Conservation (phyloP, 2,888 invertebrate species). For the Dynastes grantii region DNA sequence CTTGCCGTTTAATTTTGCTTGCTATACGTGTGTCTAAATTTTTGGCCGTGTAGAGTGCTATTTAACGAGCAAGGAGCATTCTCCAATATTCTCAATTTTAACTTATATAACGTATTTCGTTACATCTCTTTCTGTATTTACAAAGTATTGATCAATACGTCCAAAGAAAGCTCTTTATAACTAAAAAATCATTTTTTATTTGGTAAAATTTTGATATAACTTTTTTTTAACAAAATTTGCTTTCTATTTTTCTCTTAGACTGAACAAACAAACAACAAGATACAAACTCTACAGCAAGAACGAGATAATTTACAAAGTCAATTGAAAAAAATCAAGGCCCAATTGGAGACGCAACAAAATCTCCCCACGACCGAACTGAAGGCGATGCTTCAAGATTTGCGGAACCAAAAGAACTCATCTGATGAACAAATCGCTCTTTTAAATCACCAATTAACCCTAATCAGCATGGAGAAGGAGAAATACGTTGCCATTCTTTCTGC, state of each 20-base stretch:
- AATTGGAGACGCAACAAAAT: conserved; percentile 58
- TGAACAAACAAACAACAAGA: conserved; percentile 59
- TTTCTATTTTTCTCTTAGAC: conserved; percentile 23
- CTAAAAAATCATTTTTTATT: too few species aligned
- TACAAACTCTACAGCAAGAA: conserved; percentile 53
- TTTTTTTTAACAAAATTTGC: too few species aligned
- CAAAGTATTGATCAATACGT: too few species aligned
- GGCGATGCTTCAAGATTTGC: conserved; percentile 62
- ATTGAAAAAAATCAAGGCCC: conserved; percentile 58
- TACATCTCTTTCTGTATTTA: too few species aligned
- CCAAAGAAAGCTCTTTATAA: too few species aligned
- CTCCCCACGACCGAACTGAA: conserved; percentile 61
- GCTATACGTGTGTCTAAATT: too few species aligned
- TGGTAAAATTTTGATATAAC: too few species aligned
- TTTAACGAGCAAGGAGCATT: too few species aligned
- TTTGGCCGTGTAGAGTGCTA: too few species aligned
- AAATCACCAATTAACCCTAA: conserved; percentile 65
- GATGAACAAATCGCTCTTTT: conserved; percentile 63
- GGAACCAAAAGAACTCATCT: conserved; percentile 60
- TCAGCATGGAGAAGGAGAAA: conserved; percentile 68
- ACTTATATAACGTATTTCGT: too few species aligned
- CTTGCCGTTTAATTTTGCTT: too few species aligned
- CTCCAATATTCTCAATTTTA: too few species aligned
- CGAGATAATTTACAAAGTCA: conserved; percentile 57
- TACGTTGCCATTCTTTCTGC: conserved; percentile 66